Conservation (phyloP, 2,888 invertebrate species). For the Cabera pusaria region DNA sequence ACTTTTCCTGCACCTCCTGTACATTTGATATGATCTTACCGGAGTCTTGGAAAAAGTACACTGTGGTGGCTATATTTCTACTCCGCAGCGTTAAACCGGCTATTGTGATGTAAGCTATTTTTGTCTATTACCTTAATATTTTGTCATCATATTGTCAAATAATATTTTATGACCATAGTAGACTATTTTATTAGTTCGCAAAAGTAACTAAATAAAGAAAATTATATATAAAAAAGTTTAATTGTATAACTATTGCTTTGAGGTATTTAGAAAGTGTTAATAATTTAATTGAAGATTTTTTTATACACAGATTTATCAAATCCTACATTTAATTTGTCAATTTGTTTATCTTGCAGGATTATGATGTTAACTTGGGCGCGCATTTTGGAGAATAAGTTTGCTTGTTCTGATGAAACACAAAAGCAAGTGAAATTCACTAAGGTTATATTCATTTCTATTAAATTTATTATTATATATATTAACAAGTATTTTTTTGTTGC, state of each 20-base stretch:
- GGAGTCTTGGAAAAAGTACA: constrained; percentile 48
- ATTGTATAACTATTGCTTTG: no score
- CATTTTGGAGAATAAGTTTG: constrained; percentile 43
- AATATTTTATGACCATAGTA: no score
- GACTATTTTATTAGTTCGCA: no score
- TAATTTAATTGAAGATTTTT: no score
- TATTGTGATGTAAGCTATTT: constrained; percentile 62
- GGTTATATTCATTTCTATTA: constrained; percentile 12
- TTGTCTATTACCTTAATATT: not conserved
- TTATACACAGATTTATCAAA: no score
- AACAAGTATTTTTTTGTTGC: no score
- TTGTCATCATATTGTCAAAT: no score
- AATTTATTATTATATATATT: no score
- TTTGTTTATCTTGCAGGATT: constrained; percentile 38
- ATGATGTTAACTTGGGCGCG: constrained; percentile 54
- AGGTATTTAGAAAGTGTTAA: no score
- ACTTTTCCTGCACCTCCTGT: constrained; percentile 67
- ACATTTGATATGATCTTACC: constrained; percentile 65
- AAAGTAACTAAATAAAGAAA: no score
- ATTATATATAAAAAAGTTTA: no score
- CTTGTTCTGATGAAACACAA: constrained; percentile 34
- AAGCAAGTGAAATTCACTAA: constrained; percentile 21
- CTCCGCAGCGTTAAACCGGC: constrained; percentile 66
- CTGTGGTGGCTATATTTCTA: constrained; percentile 52
- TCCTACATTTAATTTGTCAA: no score